A percentile compares a stretch with the other conserved stretches of the same genome.
These are phyloP conservation scores for Erethizon dorsatum DNA, from an alignment of 2,797 vertebrate genomes.

Conservation along the genomic window DNA sequence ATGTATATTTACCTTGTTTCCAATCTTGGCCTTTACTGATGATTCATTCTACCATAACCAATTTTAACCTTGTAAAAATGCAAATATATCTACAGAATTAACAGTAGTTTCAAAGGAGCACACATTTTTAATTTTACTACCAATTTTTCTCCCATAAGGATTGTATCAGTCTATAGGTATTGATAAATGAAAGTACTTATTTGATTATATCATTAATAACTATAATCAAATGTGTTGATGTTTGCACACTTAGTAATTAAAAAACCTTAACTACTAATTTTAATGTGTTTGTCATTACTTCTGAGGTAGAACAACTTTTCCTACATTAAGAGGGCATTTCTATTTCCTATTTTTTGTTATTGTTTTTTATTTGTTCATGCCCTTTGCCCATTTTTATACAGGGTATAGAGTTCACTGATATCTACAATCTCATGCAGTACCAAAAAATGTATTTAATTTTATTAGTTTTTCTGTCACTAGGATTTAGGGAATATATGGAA, in stretches of 20 bases:
- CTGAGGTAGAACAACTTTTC: not conserved
- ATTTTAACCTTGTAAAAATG: not conserved
- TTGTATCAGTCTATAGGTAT: not conserved
- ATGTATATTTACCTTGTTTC: not conserved
- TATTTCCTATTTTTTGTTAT: not conserved
- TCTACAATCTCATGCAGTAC: not conserved
- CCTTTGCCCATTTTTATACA: not conserved
- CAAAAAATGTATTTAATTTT: slow-evolving; percentile 27
- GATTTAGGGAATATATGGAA: not conserved
- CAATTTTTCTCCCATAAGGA: not conserved
- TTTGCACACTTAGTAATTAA: slow-evolving; percentile 37
- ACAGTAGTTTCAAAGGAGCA: not conserved
- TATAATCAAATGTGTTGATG: slow-evolving; percentile 12
- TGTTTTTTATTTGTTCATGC: not conserved
- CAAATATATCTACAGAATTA: not conserved
- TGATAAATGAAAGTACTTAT: not conserved
- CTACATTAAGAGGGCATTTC: not conserved
- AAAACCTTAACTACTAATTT: not conserved
- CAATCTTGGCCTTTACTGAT: not conserved
- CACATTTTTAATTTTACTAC: not conserved
- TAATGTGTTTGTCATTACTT: not conserved
- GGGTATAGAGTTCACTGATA: not conserved
- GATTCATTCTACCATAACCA: too few species aligned
- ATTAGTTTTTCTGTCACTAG: not conserved
- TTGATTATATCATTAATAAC: slow-evolving; percentile 11